Percentiles rank a stretch among this genome's conserved stretches.
Conservation (phyloP, 2,888 invertebrate species). For the Apamea crenata region DNA sequence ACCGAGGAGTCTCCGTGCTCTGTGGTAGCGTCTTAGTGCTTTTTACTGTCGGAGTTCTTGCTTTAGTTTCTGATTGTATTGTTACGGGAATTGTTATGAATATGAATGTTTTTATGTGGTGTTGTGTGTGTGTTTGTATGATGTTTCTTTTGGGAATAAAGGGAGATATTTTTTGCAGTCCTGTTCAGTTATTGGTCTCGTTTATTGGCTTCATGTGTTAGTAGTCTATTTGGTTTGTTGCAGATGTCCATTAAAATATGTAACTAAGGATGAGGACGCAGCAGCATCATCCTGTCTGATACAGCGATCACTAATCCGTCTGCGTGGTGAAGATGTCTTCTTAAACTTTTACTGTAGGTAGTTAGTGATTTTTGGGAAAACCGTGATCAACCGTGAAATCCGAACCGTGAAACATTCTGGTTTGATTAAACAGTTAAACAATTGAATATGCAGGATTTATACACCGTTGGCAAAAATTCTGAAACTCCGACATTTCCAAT, state of each 20-base stretch:
- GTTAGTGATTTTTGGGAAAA: background rate
- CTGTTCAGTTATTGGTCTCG: too few relatives aligned
- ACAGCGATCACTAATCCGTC: background rate
- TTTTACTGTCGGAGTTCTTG: slow-evolving; percentile 68
- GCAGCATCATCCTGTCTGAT: background rate
- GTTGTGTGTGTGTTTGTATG: background rate
- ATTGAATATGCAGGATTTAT: background rate
- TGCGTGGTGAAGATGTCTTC: background rate
- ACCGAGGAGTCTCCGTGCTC: background rate
- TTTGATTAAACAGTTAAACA: background rate
- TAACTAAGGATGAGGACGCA: background rate
- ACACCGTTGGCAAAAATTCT: background rate
- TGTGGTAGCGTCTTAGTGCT: slow-evolving; percentile 66
- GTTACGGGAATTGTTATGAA: slow-evolving; percentile 35
- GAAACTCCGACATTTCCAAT: background rate
- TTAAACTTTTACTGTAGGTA: background rate
- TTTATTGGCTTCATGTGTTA: background rate
- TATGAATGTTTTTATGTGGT: slow-evolving; percentile 24
- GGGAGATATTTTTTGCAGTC: background rate
- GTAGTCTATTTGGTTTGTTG: background rate
- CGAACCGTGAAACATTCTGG: background rate
- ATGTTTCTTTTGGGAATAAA: background rate
- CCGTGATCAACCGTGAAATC: background rate
- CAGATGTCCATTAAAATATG: too few relatives aligned
- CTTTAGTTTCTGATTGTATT: slow-evolving; percentile 56